These are phyloP conservation scores for Gandaritis pyraliata DNA, from an alignment of 2,888 invertebrate species.

Conservation along the genomic window DNA sequence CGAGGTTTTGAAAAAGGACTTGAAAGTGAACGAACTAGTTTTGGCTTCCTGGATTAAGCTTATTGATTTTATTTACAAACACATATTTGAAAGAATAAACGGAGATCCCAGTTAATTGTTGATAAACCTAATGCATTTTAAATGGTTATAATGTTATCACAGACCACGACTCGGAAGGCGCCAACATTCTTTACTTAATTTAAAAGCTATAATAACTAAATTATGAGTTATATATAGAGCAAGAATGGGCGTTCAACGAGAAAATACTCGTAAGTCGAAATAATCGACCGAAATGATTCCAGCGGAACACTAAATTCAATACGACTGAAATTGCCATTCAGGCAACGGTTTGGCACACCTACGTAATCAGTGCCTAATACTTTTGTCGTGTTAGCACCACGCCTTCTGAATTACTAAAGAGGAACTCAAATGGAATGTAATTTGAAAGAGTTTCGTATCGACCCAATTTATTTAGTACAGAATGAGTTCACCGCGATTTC, in stretches of 20 bases:
- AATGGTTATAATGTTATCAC: background rate
- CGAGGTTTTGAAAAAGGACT: conserved; percentile 55
- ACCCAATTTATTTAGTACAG: too few relatives aligned
- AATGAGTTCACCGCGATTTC: too few relatives aligned
- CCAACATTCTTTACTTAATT: too few relatives aligned
- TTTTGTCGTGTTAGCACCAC: conserved; percentile 19
- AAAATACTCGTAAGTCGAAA: background rate
- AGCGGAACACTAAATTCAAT: background rate
- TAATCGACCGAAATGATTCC: background rate
- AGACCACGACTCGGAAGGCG: too few relatives aligned
- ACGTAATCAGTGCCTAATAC: conserved; percentile 17
- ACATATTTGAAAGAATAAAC: conserved; percentile 52
- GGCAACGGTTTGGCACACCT: conserved; percentile 19
- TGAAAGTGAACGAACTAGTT: conserved; percentile 50
- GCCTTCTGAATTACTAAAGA: conserved; percentile 16
- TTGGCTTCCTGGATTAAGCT: conserved; percentile 60
- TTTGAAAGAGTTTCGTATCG: conserved; percentile 2
- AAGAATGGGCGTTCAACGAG: background rate
- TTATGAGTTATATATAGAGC: too few relatives aligned
- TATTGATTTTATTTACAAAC: conserved; percentile 60
- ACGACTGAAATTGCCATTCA: conserved; percentile 17
- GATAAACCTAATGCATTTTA: too few relatives aligned
- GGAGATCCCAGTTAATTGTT: background rate
- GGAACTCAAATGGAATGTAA: conserved; percentile 9
- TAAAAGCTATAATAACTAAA: too few relatives aligned